phyloP scores from a whole-genome alignment of 2,797 vertebrate species.

The Manis javanica region DNA sequence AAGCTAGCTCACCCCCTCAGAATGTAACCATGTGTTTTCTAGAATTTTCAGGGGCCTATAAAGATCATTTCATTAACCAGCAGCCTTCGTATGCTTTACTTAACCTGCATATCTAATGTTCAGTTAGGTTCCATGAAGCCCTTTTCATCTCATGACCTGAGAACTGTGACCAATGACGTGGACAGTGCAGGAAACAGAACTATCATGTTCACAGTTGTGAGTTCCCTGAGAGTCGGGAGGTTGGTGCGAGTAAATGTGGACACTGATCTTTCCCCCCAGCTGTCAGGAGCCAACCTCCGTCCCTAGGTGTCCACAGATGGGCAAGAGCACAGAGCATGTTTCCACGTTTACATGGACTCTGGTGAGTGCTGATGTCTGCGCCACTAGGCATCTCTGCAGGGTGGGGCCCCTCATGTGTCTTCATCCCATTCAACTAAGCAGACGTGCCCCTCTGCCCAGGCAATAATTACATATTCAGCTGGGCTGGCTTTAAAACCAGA shows the following conservation, averaged over 20 bases:
- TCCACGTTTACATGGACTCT: conserved; percentile 92
- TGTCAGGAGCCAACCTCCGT: no score
- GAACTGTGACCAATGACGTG: conserved; percentile 92
- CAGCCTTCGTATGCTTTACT: background rate
- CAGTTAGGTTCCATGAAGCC: conserved; percentile 88
- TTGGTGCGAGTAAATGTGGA: conserved; percentile 86
- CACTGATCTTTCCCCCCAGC: no score
- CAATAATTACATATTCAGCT: conserved; percentile 14
- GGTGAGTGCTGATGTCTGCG: conserved; percentile 87
- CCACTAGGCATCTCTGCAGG: background rate
- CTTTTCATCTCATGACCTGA: conserved; percentile 89
- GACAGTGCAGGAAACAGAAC: conserved; percentile 88
- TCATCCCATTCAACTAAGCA: conserved; percentile 9
- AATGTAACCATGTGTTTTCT: background rate
- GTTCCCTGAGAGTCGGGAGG: conserved; percentile 90
- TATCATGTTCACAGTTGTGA: conserved; percentile 88
- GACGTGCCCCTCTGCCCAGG: conserved; percentile 24
- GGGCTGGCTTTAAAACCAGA: conserved; percentile 67
- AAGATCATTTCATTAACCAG: background rate
- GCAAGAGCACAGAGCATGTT: conserved; percentile 87
- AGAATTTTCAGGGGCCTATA: background rate
- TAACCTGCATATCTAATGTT: background rate
- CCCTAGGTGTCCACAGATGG: no score
- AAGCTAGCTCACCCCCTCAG: no score
- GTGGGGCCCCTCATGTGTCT: background rate